Evolutionary conservation across 2,113 vertebrate genomes (phyloP), one percentile per base, ranked within the genome.

Genomic region (Phoxinus phoxinus): DNA sequence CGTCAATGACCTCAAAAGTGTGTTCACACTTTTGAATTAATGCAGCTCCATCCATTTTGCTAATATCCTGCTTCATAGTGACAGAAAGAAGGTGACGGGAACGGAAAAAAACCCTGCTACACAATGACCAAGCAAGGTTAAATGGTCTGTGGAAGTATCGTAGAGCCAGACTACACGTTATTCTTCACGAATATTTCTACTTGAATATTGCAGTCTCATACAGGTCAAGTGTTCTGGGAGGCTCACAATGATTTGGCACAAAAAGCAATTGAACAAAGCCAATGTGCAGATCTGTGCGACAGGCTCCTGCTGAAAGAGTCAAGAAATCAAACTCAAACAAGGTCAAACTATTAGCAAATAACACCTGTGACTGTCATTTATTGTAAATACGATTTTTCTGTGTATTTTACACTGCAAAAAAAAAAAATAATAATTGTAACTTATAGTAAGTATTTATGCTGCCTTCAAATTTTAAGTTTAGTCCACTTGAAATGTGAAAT

Each of bases 21-120:
- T n/a, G 65, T 86, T 87, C 87, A 84, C 90, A 79, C 32, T 87
- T 88, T 85, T 75, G 81, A 74, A 90, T 84, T 63, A 87, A 87
- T 86, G 77, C 25, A 30, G 32, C 83, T 23, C 23, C 78, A 86
- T 92, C 79, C 90, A 88, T 90, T 88, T 87, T 87, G 81, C 80
- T 81, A 44, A 73, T 48, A 61, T 65, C 27, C 56, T 35, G 23
- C 15, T 53, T 15, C 23, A 37, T 13, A 77, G 59, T 46, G 13
- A 59, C 23, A 12, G 10, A 76, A 37, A 12, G 65, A 17, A 25
- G 41, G 19, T 6, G 61, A 37, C 5, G 19, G 48, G 44, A 67
- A 37, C 12, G 19, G 23, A 59, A 76, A 59, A 76, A 48, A 37
- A 48, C 58, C 13, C 7, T n/a, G 25, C 23, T 17, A 61, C 23